phyloP scores from a whole-genome alignment of 2,888 invertebrate species.

The Dysmachus trigonus region DNA sequence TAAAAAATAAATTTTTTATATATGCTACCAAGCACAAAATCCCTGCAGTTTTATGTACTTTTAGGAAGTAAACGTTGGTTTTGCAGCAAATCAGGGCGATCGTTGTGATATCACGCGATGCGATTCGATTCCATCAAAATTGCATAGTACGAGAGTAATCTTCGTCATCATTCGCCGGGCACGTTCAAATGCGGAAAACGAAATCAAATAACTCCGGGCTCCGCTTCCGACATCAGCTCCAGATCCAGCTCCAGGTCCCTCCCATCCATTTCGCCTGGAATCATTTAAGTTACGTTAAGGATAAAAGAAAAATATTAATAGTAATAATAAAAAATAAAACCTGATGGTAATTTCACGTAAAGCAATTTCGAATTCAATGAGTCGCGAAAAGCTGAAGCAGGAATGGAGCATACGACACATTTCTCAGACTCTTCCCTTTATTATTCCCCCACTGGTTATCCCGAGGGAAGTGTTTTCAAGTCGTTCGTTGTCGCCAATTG shows the following conservation, averaged over 20 bases:
- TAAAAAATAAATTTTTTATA: no score
- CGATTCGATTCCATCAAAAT: not conserved
- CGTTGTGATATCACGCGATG: not conserved
- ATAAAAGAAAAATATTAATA: not conserved
- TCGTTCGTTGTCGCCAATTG: not conserved
- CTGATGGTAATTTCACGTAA: not conserved
- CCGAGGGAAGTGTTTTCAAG: not conserved
- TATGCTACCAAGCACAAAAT: not conserved
- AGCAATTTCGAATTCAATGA: not conserved
- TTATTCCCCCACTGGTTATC: no score
- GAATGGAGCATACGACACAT: not conserved
- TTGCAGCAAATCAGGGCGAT: not conserved
- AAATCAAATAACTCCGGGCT: not conserved
- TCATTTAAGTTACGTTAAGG: not conserved
- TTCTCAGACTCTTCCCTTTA: not conserved
- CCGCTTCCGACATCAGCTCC: no score
- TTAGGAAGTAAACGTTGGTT: not conserved
- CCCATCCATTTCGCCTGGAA: not conserved
- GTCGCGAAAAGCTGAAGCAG: not conserved
- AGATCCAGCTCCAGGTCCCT: not conserved
- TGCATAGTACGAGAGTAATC: not conserved
- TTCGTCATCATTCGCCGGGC: not conserved
- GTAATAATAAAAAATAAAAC: no score
- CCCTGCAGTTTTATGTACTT: not conserved
- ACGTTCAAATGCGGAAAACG: not conserved